Conservation (phyloP, 2,797 vertebrate species). For the Linurgus olivaceus region DNA sequence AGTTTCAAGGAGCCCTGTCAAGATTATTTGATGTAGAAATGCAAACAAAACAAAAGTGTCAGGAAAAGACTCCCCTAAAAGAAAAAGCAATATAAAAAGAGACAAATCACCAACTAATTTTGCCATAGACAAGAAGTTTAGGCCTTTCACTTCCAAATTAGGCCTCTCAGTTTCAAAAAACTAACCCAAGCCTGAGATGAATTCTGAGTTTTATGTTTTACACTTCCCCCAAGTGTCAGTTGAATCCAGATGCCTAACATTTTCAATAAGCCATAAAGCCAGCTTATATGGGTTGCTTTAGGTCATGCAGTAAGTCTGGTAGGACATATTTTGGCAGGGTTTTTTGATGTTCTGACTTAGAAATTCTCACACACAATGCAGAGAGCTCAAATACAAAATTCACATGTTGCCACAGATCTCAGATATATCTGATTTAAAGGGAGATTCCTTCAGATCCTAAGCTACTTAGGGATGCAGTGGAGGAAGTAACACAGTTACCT, state of each 20-base stretch:
- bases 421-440: not conserved
- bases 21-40: not conserved
- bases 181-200: not conserved
- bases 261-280: not conserved
- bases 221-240: not conserved
- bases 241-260: not conserved
- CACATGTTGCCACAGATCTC: not conserved
- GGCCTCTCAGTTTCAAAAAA: not conserved
- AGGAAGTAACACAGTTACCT: not conserved
- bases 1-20: not conserved
- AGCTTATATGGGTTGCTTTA: not conserved
- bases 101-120: not conserved
- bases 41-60: not conserved
- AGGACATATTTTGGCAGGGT: not conserved
- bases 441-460: not conserved
- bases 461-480: not conserved
- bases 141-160: not conserved
- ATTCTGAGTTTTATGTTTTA: constrained; percentile 9
- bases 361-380: not conserved
- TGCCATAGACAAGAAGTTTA: not conserved
- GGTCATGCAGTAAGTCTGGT: not conserved
- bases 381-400: not conserved
- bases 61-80: not conserved
- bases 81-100: not conserved
- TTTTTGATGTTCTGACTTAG: not conserved